Conservation (phyloP, 2,113 vertebrate genomes). For the Myrmecophaga tridactyla region DNA sequence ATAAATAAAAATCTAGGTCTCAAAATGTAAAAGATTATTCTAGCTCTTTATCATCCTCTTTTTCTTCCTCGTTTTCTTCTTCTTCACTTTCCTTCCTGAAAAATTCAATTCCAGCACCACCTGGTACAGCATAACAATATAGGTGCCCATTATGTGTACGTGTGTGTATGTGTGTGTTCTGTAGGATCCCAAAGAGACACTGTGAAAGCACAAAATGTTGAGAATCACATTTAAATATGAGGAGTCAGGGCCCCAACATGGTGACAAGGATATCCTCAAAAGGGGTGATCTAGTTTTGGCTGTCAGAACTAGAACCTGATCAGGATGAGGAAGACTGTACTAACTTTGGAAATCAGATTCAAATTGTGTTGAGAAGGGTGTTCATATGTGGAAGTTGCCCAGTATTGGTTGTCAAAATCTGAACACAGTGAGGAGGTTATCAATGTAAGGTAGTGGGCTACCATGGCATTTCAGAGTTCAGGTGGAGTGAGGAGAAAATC, state of each 20-base stretch:
- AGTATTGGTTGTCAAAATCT: neutral
- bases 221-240: too few species aligned
- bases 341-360: neutral
- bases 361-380: neutral
- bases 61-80: neutral
- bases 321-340: neutral
- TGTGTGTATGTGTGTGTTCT: neutral
- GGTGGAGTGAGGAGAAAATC: too few species aligned
- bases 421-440: neutral
- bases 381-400: neutral
- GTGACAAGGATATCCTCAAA: neutral
- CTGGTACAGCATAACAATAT: too few species aligned
- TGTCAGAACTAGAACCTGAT: neutral
- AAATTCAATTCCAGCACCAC: too few species aligned
- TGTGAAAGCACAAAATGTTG: neutral
- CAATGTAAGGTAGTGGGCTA: neutral
- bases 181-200: neutral
- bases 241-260: too few species aligned
- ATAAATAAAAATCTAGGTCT: neutral
- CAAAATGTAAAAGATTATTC: neutral
- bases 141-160: too few species aligned
- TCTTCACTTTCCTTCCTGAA: neutral
- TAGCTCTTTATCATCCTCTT: neutral
- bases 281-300: neutral
- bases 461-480: neutral